Conservation (phyloP, 2,113 vertebrate genomes). For the cat (Felis catus) region DNA sequence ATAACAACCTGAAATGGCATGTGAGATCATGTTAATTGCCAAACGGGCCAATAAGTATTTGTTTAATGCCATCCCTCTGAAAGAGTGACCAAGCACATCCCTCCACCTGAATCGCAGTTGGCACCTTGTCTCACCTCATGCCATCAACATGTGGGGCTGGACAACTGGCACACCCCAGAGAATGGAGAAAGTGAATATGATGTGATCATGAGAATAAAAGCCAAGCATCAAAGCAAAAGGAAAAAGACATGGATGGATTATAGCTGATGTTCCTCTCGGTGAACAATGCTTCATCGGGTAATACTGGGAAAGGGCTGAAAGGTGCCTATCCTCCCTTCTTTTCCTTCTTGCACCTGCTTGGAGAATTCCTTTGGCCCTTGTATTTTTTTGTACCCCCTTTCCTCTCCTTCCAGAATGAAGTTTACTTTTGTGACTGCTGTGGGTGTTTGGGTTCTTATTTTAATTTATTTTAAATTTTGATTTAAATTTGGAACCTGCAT, state of each 20-base stretch:
- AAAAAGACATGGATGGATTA: not conserved
- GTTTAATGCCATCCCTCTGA: not conserved
- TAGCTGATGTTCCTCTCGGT: not conserved
- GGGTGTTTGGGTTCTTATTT: conserved; percentile 79
- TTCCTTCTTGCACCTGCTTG: not conserved
- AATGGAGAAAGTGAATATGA: not conserved
- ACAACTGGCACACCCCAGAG: not conserved
- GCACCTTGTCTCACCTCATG: not conserved
- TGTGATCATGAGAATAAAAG: conserved; percentile 1
- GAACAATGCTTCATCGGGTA: not conserved
- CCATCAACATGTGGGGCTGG: not conserved
- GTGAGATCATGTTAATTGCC: not conserved
- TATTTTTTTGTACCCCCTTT: conserved; percentile 21
- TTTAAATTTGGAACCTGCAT: conserved; percentile 81
- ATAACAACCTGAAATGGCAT: not conserved
- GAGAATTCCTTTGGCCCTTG: conserved; percentile 42
- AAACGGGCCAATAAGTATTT: not conserved
- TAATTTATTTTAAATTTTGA: conserved; percentile 79
- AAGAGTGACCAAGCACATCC: not conserved
- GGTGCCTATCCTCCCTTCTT: not conserved
- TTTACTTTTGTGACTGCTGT: conserved; percentile 68
- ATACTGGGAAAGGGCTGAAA: not conserved
- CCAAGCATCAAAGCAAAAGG: not conserved
- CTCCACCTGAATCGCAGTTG: not conserved
- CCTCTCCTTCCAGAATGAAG: conserved; percentile 67